Conservation (phyloP, 53 echinoderm and acorn worm species). For the Holothuria scabra region DNA sequence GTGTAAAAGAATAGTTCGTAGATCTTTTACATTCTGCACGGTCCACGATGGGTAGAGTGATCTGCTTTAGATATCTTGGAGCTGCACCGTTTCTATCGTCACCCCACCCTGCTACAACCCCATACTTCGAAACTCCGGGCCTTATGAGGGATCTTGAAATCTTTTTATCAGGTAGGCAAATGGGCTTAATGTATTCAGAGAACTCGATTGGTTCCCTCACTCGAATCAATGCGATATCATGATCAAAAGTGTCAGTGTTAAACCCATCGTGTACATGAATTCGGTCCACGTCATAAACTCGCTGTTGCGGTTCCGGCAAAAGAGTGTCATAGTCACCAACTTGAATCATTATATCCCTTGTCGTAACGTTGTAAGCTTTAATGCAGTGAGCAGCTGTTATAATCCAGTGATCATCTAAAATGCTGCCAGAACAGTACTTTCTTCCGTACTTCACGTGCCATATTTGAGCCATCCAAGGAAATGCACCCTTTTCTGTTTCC, state of each 20-base stretch:
- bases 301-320: slow-evolving; percentile 66
- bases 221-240: slow-evolving; percentile 80
- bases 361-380: slow-evolving; percentile 1
- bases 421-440: slow-evolving; percentile 79
- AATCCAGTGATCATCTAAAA: slow-evolving; percentile 83
- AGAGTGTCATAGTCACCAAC: slow-evolving; percentile 83
- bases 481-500: slow-evolving; percentile 59
- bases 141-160: slow-evolving; percentile 55
- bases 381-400: slow-evolving; percentile 90
- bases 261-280: slow-evolving; percentile 69
- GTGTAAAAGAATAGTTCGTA: slow-evolving; percentile 60
- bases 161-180: slow-evolving; percentile 79
- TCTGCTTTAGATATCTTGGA: slow-evolving; percentile 77
- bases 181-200: slow-evolving; percentile 76
- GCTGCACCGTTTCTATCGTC: not conserved
- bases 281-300: slow-evolving; percentile 61
- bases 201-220: slow-evolving; percentile 76
- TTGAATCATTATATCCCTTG: slow-evolving; percentile 59
- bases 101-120: slow-evolving; percentile 77
- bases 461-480: slow-evolving; percentile 85
- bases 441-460: slow-evolving; percentile 55
- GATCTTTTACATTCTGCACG: slow-evolving; percentile 64
- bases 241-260: slow-evolving; percentile 48
- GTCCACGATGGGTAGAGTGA: slow-evolving; percentile 70
- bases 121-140: slow-evolving; percentile 31